These are phyloP conservation scores for Oegoconia quadripuncta DNA, from an alignment of 2,888 invertebrate species.

Conservation along the genomic window DNA sequence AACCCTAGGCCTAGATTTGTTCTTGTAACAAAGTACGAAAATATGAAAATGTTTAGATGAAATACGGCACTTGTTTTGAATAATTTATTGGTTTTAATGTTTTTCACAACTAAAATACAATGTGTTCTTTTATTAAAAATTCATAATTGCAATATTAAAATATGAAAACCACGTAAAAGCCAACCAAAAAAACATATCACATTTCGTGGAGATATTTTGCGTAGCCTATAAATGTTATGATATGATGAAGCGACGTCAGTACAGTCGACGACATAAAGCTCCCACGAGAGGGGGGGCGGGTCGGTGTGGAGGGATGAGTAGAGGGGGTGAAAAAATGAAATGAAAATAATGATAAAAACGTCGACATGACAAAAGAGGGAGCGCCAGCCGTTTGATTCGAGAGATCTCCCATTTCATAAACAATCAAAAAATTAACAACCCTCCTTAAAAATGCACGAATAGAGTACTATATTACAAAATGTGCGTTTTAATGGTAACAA, in stretches of 20 bases:
- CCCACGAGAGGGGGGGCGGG: constrained; percentile 16
- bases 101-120: too few species aligned
- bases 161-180: constrained; percentile 19
- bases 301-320: constrained; percentile 13
- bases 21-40: too few species aligned
- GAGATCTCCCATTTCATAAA: constrained; percentile 4
- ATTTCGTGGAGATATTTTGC: constrained; percentile 36
- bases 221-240: constrained; percentile 48
- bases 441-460: not conserved
- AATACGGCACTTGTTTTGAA: too few species aligned
- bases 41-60: too few species aligned
- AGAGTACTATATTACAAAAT: too few species aligned
- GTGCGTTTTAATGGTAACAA: too few species aligned
- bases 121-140: too few species aligned
- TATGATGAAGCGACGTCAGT: constrained; percentile 53
- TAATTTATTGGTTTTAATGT: too few species aligned
- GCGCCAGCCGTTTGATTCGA: constrained; percentile 25
- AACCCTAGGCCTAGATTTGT: constrained; percentile 18
- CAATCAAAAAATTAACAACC: not conserved
- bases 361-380: constrained; percentile 37
- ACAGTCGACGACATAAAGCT: constrained; percentile 30
- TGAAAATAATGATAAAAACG: constrained; percentile 59
- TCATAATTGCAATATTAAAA: too few species aligned
- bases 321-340: constrained; percentile 41
- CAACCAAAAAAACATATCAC: constrained; percentile 17